A percentile compares a stretch with the other conserved stretches of the same genome.
phyloP scores from a whole-genome alignment of 2,888 invertebrate species.

The Morpho helenor region DNA sequence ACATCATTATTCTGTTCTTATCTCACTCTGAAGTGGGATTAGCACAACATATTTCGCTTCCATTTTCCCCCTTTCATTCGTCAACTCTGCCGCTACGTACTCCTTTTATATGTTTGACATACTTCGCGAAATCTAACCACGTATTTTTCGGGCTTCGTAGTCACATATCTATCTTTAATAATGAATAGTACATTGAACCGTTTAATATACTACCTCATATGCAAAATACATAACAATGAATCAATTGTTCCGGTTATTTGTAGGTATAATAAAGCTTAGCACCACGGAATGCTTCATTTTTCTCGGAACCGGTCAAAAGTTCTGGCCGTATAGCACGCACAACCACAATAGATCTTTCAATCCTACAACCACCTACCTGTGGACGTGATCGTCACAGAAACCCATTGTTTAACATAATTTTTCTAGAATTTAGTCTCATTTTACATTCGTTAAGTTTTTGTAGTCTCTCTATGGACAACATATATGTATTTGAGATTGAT shows the following conservation, averaged over 20 bases:
- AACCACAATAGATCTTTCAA: slow-evolving; percentile 53
- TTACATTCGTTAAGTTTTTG: too few relatives aligned
- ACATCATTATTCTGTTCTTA: too few relatives aligned
- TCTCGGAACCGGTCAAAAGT: slow-evolving; percentile 63
- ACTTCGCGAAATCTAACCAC: too few relatives aligned
- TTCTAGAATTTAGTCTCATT: background rate
- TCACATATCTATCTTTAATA: too few relatives aligned
- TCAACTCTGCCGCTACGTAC: background rate
- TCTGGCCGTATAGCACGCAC: slow-evolving; percentile 40
- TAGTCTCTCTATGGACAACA: too few relatives aligned
- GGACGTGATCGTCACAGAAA: slow-evolving; percentile 22
- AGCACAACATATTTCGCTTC: too few relatives aligned
- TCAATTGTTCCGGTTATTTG: slow-evolving; percentile 3
- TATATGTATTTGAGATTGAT: too few relatives aligned
- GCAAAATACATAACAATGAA: slow-evolving; percentile 3
- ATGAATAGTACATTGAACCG: too few relatives aligned
- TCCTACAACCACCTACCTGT: slow-evolving; percentile 37
- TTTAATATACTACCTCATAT: background rate
- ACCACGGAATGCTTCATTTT: slow-evolving; percentile 56
- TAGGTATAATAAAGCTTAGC: slow-evolving; percentile 9
- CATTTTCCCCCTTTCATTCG: background rate
- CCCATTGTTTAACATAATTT: slow-evolving; percentile 21
- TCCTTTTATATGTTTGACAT: background rate
- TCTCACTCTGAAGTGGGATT: too few relatives aligned
- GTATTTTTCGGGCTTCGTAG: too few relatives aligned